Evolutionary conservation across 2,888 invertebrate species (phyloP), one percentile per base, ranked within the genome.

Genomic region (Oscheius onirici): DNA sequence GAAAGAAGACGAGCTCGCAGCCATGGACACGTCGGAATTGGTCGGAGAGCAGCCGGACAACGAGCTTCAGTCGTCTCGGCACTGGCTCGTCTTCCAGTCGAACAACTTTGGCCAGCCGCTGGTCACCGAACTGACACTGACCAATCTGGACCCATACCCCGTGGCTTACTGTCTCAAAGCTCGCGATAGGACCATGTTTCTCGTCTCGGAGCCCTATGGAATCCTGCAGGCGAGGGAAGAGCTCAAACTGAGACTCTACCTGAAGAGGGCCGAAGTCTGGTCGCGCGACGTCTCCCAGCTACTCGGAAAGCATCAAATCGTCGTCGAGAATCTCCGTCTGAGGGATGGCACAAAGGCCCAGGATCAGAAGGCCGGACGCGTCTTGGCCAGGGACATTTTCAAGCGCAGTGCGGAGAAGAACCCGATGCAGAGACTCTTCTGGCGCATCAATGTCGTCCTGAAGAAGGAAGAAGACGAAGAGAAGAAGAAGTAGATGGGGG

Each of bases 281-380:
- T 55, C 55, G 15, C 55, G 55, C 13, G 24, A 10, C n/a, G 26
- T 55, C 26, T 2, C 11, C n/a, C 1, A 26, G 0, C 34, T 34
- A 34, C n/a, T 24, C n/a, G 55, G 26, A 10, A 20, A 26, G 2
- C 55, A 55, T 11, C 55, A 55, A n/a, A 13, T 55, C 15, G 22
- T 10, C 28, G 26, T 55, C 13, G 55, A 55, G 26, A 55, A 55
- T 55, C 28, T 55, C 2, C 55, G 55, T n/a, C 26, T 55, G 11
- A 11, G 26, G 2, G 55, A 24, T 0, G 28, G 26, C 13, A n/a
- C 26, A 8, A 11, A 2, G 13, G 24, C 55, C 2, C 2, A 2
- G 24, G 28, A 24, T 24, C 55, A 2, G 26, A 28, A 55, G 26
- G 28, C 10, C 15, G 55, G 55, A 28, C 55, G 55, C 6, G 3